phyloP scores from a whole-genome alignment of 2,888 invertebrate species.

The Gymnoscelis rufifasciata region DNA sequence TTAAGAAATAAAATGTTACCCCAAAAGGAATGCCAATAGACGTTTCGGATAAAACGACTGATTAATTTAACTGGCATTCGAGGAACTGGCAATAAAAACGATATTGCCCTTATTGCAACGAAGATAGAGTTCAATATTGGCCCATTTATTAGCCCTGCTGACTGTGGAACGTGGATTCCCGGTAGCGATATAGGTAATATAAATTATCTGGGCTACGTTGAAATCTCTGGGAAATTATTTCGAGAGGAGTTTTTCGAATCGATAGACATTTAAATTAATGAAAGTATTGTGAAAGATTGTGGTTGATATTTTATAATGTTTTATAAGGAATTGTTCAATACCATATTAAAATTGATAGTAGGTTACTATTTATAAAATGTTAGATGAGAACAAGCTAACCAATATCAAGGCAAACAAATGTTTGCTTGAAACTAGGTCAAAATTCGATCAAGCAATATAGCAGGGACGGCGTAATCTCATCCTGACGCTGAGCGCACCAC shows the following conservation, averaged over 20 bases:
- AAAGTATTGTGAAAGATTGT: neutral
- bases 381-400: neutral
- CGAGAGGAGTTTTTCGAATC: slow-evolving; percentile 1
- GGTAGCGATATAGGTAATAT: slow-evolving; percentile 26
- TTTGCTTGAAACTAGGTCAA: slow-evolving; percentile 18
- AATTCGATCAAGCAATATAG: slow-evolving; percentile 20
- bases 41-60: slow-evolving; percentile 32
- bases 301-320: neutral
- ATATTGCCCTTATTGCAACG: slow-evolving; percentile 20
- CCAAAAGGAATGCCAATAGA: slow-evolving; percentile 28
- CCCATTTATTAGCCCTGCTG: slow-evolving; percentile 21
- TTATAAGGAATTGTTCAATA: too few species aligned
- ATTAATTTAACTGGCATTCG: slow-evolving; percentile 34
- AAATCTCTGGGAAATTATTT: slow-evolving; percentile 18
- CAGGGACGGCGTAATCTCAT: slow-evolving; percentile 17
- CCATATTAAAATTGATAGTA: neutral
- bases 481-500: slow-evolving; percentile 16
- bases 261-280: neutral
- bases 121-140: slow-evolving; percentile 25
- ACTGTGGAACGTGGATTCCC: slow-evolving; percentile 23
- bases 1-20: slow-evolving; percentile 31
- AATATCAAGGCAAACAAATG: slow-evolving; percentile 8
- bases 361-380: neutral
- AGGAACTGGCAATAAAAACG: slow-evolving; percentile 29
- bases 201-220: slow-evolving; percentile 24